A percentile compares a stretch with the other conserved stretches of the same genome.
Conservation (phyloP, 2,888 invertebrate species). For the Acleris literana region DNA sequence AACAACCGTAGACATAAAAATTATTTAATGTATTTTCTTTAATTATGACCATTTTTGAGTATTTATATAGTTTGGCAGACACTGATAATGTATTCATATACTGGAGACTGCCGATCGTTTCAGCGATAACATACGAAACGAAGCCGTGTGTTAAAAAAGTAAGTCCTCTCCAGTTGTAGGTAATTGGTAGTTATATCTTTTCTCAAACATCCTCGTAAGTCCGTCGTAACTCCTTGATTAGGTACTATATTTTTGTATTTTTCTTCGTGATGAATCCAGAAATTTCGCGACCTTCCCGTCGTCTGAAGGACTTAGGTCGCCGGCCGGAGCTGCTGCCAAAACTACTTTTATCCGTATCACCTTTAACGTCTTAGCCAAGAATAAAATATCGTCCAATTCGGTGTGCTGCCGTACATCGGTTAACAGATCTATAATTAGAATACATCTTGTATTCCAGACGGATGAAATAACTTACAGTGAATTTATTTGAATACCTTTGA, state of each 20-base stretch:
- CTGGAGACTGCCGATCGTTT: constrained; percentile 42
- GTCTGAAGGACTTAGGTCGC: constrained; percentile 1
- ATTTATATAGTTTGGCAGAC: constrained; percentile 56
- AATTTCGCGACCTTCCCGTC: constrained; percentile 5
- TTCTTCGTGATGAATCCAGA: constrained; percentile 1
- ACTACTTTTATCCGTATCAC: constrained; percentile 26
- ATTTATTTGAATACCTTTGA: too few species aligned
- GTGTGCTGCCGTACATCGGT: not conserved
- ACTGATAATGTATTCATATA: constrained; percentile 43
- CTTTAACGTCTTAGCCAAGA: constrained; percentile 20
- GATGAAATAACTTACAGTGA: too few species aligned
- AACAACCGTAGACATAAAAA: constrained; percentile 27
- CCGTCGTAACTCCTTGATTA: too few species aligned
- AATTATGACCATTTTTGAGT: constrained; percentile 72
- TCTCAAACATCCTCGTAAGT: too few species aligned
- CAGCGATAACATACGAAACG: constrained; percentile 54
- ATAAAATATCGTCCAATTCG: constrained; percentile 13
- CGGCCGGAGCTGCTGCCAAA: constrained; percentile 12
- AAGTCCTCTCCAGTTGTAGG: constrained; percentile 40
- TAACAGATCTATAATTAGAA: not conserved
- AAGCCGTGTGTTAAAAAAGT: constrained; percentile 61
- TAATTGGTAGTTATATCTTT: too few species aligned
- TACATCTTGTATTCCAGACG: not conserved
- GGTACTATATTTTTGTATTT: not conserved
- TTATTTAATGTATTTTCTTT: constrained; percentile 64